Evolutionary conservation across 2,797 vertebrate genomes (phyloP), one percentile per base, ranked within the genome.

Genomic region (Lindbergichthys nudifrons): DNA sequence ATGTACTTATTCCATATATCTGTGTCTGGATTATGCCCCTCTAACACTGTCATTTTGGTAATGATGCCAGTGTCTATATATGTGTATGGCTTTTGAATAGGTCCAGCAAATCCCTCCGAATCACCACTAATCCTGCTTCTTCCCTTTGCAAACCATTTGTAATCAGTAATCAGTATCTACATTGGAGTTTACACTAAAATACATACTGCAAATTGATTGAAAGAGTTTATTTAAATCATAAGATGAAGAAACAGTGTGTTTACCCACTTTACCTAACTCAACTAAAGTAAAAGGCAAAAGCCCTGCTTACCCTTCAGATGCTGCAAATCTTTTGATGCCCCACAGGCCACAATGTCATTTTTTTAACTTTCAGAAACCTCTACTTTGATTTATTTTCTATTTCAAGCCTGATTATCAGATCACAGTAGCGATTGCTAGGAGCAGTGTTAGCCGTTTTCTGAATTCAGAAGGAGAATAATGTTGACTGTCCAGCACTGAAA

Each of bases 51-150:
- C 2, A 42, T 42, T 69, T 62, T 48, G 11, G n/a, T 23, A 52
- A 52, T 46, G 36, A 41, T 15, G 16, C 42, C 13, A 15, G 19
- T 65, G 30, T 58, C 41, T 21, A 12, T 54, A 16, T 9, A 23
- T n/a, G 12, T 53, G 42, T 71, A 23, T 60, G 32, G 54, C 42
- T 51, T 62, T 70, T n/a, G 50, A 59, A 63, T 21, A 43, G 41
- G 3, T 47, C 6, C 16, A 46, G 62, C 45, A 59, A 68, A 71
- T 56, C 39, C 14, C 45, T 47, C 45, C 5, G 41, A 70, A 21
- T 53, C 15, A 26, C 12, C 16, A 12, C n/a, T 54, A 71, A 50
- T 56, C 52, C 53, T 45, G 13, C 50, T 19, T 70, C 45, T 23
- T 52, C 23, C 12, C 19, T 16, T n/a, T 59, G 41, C 19, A 62